phyloP scores from a whole-genome alignment of 1,140 invertebrate species.

The Neocloeon triangulifer region DNA sequence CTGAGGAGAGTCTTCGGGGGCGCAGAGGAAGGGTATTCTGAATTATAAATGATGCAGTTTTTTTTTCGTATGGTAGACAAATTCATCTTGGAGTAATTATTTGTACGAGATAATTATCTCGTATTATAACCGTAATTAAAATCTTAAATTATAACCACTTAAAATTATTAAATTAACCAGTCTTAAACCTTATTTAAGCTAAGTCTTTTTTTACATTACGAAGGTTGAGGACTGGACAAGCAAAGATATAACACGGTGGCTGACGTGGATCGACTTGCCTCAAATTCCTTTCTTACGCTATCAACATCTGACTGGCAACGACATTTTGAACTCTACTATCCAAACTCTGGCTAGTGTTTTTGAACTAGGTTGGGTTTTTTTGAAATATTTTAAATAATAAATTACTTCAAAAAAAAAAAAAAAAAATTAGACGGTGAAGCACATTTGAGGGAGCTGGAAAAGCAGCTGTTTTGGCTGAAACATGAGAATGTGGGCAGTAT shows the following conservation, averaged over 20 bases:
- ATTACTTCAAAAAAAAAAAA: too few relatives aligned
- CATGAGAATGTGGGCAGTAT: constrained; percentile 13
- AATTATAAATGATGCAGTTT: too few relatives aligned
- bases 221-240: constrained; percentile 27
- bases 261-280: constrained; percentile 28
- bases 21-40: constrained; percentile 16
- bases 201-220: constrained; percentile 5
- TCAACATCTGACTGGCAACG: constrained; percentile 30
- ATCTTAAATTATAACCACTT: too few relatives aligned
- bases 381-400: too few relatives aligned
- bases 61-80: too few relatives aligned
- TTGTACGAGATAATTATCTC: too few relatives aligned
- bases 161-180: too few relatives aligned
- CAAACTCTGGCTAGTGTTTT: constrained; percentile 25
- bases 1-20: constrained; percentile 14
- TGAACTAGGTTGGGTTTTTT: too few relatives aligned
- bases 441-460: constrained; percentile 12
- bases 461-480: constrained; percentile 27
- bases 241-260: constrained; percentile 34
- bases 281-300: too few relatives aligned
- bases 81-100: too few relatives aligned
- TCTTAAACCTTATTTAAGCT: too few relatives aligned
- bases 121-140: too few relatives aligned
- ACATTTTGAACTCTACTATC: constrained; percentile 27
- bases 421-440: constrained; percentile 9